A percentile compares a stretch with the other conserved stretches of the same genome.
These are phyloP conservation scores for Hypotaenidia philippensis DNA, from an alignment of 2,797 vertebrate genomes.

Conservation along the genomic window DNA sequence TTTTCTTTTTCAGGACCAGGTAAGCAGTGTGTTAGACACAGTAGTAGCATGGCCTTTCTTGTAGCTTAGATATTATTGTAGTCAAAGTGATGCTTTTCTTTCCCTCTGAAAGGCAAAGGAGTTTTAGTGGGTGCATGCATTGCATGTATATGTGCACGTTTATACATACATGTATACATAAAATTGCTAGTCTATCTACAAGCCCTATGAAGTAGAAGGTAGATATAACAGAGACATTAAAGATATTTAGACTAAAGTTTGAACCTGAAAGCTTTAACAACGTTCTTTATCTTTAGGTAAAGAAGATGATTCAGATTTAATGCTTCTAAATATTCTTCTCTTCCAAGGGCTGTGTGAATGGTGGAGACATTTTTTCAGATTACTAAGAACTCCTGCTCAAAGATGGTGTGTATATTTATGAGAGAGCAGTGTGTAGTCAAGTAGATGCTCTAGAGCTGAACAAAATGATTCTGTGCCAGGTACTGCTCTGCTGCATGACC, in stretches of 20 bases:
- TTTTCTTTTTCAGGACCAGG: background rate
- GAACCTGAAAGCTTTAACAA: conserved; percentile 6
- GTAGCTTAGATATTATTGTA: background rate
- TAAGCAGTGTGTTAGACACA: background rate
- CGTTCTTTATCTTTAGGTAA: conserved; percentile 12
- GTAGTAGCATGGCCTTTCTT: background rate
- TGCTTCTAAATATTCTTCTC: background rate
- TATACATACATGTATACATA: background rate
- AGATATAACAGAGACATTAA: background rate
- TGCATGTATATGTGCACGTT: background rate
- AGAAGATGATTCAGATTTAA: background rate
- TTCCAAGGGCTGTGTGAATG: background rate
- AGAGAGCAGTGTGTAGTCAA: background rate
- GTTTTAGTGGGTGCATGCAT: background rate
- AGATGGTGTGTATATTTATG: background rate
- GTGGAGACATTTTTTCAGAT: background rate
- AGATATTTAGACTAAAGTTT: background rate
- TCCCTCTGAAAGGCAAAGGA: background rate
- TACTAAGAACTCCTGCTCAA: background rate
- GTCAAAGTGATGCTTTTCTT: background rate
- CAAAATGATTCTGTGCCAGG: background rate
- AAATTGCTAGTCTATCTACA: background rate
- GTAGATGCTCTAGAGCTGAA: background rate
- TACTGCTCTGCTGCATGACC: background rate
- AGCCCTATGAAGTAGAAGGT: background rate